These are phyloP conservation scores for Bombylius discolor DNA, from an alignment of 2,888 invertebrate genomes.

Conservation along the genomic window DNA sequence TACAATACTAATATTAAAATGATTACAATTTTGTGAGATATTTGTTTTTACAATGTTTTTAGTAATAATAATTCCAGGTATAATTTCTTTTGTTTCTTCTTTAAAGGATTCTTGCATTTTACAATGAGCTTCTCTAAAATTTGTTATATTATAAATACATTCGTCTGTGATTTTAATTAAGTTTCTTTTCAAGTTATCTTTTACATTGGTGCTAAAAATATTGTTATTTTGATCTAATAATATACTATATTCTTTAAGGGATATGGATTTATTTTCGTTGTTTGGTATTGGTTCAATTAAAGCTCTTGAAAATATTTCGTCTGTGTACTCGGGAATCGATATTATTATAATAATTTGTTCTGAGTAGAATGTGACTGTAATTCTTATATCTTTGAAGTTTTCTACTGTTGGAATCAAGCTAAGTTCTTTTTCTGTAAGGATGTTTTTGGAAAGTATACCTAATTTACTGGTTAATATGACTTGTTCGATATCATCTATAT, in stretches of 20 bases:
- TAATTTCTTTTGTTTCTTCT: not conserved
- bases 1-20: not conserved
- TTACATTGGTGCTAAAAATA: not conserved
- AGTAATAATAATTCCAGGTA: not conserved
- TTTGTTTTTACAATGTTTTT: not conserved
- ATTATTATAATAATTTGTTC: no score
- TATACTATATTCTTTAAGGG: not conserved
- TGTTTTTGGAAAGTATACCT: no score
- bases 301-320: not conserved
- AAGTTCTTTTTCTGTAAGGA: no score
- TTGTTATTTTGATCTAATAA: not conserved
- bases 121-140: not conserved
- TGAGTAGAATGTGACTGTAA: no score
- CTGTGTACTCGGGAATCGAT: no score
- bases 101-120: not conserved
- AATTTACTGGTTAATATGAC: no score
- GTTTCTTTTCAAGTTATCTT: not conserved
- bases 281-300: not conserved
- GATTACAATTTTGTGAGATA: not conserved
- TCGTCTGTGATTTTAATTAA: not conserved
- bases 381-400: no score
- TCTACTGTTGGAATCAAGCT: no score
- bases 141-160: not conserved
- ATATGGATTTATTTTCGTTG: not conserved
- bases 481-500: no score